Conservation (phyloP, 1,140 invertebrate species). For the Sycobia sp. region DNA sequence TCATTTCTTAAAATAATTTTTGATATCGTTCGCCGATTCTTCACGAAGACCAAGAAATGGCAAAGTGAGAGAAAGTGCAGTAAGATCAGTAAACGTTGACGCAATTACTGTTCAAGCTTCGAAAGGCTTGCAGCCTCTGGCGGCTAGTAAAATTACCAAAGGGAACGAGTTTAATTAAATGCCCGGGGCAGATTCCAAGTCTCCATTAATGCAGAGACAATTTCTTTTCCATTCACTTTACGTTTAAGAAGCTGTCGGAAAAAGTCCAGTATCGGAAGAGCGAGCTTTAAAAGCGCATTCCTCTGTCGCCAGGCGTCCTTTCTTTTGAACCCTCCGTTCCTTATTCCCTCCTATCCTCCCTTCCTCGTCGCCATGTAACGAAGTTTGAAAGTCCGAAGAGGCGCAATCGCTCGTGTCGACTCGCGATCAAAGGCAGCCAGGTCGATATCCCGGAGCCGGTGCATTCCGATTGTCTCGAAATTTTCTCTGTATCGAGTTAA, state of each 20-base stretch:
- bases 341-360: not conserved
- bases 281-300: slow-evolving; percentile 46
- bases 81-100: slow-evolving; percentile 57
- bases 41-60: no score
- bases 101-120: slow-evolving; percentile 46
- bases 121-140: no score
- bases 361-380: slow-evolving; percentile 39
- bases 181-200: slow-evolving; percentile 60
- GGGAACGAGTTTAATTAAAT: slow-evolving; percentile 62
- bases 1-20: no score
- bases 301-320: slow-evolving; percentile 32
- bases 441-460: slow-evolving; percentile 46
- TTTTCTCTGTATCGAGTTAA: slow-evolving; percentile 50
- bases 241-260: slow-evolving; percentile 29
- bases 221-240: slow-evolving; percentile 59
- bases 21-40: slow-evolving; percentile 15
- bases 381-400: slow-evolving; percentile 54
- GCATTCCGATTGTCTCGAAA: slow-evolving; percentile 45
- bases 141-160: slow-evolving; percentile 56
- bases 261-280: slow-evolving; percentile 37
- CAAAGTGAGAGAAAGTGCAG: no score
- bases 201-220: slow-evolving; percentile 61
- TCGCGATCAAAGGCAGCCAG: slow-evolving; percentile 45
- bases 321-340: slow-evolving; percentile 5
- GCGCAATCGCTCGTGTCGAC: slow-evolving; percentile 54